Evolutionary conservation across 2,113 vertebrate genomes (phyloP), one percentile per base, ranked within the genome.

Genomic region (Rhinichthys klamathensis): DNA sequence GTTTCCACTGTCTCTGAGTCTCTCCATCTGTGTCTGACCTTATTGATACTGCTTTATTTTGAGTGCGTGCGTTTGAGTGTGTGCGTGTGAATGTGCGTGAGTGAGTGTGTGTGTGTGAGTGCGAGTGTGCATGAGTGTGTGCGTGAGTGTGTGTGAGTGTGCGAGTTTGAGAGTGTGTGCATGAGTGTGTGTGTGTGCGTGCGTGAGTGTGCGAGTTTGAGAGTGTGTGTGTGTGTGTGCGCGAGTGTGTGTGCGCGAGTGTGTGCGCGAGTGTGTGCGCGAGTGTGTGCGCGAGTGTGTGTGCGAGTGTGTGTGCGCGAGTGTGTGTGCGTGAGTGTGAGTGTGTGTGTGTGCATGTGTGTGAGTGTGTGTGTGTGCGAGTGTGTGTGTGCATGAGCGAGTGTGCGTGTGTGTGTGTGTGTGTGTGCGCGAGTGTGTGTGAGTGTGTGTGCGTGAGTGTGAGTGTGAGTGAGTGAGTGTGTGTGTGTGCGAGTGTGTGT

Each of bases 21-120:
- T 72, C 27, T 44, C 73, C 75, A 86, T 70, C 78, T 3, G 60
- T 72, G 67, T 86, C 72, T 82, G 74, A 46, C 82, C 69, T 79
- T 80, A 65, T 82, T 61, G 61, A 51, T 58, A 58, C 73, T 32
- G 63, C 15, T 67, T 67, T 15, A 67, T 32, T 67, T 12, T 16
- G 25, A n/a, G n/a, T n/a, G n/a, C 1, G 25, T 30, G 25, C 72
- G 78, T 6, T 8, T 56, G 8, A 15, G 44, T 67, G 11, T 3
- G 32, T 49, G 56, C 7, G 54, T 21, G 18, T 56, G 51, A 2
- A 11, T 4, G 51, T 16, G 51, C 0, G 15, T 5, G 49, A 5
- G 49, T 16, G 4, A 3, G 13, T 4, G 41, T 10, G 41, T 10
- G 41, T 10, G 5, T 38, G 35, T 35, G 32, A 32, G 30, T 32